phyloP scores from a whole-genome alignment of 2,888 invertebrate species.

The Julus scanicus region DNA sequence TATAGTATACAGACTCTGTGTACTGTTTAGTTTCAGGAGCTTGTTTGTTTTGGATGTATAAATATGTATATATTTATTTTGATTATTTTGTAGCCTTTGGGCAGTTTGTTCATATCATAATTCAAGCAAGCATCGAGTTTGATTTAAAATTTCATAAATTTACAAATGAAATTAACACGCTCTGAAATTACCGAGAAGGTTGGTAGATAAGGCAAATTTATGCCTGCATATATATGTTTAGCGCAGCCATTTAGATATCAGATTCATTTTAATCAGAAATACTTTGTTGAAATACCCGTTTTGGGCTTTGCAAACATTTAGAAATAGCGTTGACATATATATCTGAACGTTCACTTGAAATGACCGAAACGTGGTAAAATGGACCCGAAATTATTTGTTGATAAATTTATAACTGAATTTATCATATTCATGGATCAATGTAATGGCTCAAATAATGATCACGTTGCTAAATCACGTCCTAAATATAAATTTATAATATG shows the following conservation, averaged over 20 bases:
- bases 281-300: not conserved
- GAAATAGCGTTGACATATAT: not conserved
- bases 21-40: too few relatives aligned
- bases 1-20: too few relatives aligned
- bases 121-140: not conserved
- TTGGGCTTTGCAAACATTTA: not conserved
- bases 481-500: not conserved
- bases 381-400: not conserved
- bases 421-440: not conserved
- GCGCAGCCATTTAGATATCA: not conserved
- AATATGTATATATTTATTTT: too few relatives aligned
- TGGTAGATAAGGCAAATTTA: slow-evolving; percentile 6
- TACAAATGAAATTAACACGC: slow-evolving; percentile 5
- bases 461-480: not conserved
- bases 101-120: not conserved
- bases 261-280: slow-evolving; percentile 3
- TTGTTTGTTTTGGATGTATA: too few relatives aligned
- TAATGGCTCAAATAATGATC: not conserved
- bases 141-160: slow-evolving; percentile 36
- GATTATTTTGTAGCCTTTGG: not conserved
- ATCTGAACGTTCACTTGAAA: not conserved
- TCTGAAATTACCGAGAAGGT: not conserved
- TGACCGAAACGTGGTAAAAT: not conserved
- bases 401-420: not conserved
- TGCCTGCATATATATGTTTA: not conserved